A percentile compares a stretch with the other conserved stretches of the same genome.
phyloP scores from a whole-genome alignment of 2,797 vertebrate genomes.

The Lophotriccus pileatus region DNA sequence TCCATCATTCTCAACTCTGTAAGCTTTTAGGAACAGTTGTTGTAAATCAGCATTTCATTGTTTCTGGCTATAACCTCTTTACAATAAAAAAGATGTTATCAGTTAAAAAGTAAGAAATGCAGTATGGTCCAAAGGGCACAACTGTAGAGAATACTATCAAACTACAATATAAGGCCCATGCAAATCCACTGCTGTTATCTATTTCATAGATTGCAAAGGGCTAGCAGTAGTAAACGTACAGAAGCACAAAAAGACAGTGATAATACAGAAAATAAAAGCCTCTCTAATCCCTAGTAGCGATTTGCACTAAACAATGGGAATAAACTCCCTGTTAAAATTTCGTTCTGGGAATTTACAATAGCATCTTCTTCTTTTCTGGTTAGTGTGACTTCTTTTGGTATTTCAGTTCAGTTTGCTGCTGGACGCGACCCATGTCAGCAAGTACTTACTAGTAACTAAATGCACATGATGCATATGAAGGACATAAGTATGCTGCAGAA shows the following conservation, averaged over 20 bases:
- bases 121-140: background rate
- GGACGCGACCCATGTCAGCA: background rate
- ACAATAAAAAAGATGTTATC: constrained; percentile 44
- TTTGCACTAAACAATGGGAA: constrained; percentile 31
- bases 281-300: constrained; percentile 20
- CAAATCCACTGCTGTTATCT: constrained; percentile 66
- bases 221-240: constrained; percentile 1
- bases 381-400: background rate
- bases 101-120: constrained; percentile 61
- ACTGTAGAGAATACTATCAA: constrained; percentile 38
- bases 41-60: constrained; percentile 67
- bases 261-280: constrained; percentile 11
- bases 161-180: constrained; percentile 50
- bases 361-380: background rate
- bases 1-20: constrained; percentile 39
- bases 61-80: constrained; percentile 59
- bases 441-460: background rate
- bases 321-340: constrained; percentile 27
- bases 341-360: background rate
- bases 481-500: background rate
- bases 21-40: constrained; percentile 59
- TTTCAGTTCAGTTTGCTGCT: background rate
- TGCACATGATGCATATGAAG: background rate
- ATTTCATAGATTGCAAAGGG: constrained; percentile 41
- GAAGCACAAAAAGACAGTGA: constrained; percentile 1